These are phyloP conservation scores for Argyresthia goedartella DNA, from an alignment of 2,888 invertebrate species.

Conservation along the genomic window DNA sequence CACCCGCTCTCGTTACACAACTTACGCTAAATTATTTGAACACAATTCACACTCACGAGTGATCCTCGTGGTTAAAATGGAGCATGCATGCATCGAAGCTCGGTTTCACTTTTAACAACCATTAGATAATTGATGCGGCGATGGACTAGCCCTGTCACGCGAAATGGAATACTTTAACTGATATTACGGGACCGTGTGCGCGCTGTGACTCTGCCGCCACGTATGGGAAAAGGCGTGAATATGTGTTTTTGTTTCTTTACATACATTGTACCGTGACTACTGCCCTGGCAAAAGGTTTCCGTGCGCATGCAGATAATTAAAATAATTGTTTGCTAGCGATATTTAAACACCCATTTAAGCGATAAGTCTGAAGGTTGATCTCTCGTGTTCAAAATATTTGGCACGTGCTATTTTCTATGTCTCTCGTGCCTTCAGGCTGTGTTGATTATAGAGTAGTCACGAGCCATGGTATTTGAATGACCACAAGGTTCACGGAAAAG, in stretches of 20 bases:
- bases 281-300: too few relatives aligned
- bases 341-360: background rate
- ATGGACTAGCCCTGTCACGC: too few relatives aligned
- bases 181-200: too few relatives aligned
- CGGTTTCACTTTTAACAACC: background rate
- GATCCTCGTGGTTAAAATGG: background rate
- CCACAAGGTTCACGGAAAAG: conserved; percentile 16
- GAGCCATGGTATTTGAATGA: background rate
- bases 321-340: too few relatives aligned
- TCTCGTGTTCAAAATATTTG: background rate
- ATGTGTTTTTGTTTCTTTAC: too few relatives aligned
- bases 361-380: background rate
- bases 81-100: background rate
- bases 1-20: background rate
- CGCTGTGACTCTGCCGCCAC: too few relatives aligned
- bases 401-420: background rate
- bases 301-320: too few relatives aligned
- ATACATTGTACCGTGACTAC: too few relatives aligned
- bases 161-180: too few relatives aligned
- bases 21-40: background rate
- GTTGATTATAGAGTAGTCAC: background rate
- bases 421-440: background rate
- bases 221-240: too few relatives aligned
- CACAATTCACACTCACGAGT: background rate
- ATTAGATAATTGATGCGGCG: too few relatives aligned